A percentile compares a stretch with the other conserved stretches of the same genome.
Evolutionary conservation across 1,140 invertebrate genomes (phyloP).

Genomic region (Caenorhabditis elegans): DNA sequence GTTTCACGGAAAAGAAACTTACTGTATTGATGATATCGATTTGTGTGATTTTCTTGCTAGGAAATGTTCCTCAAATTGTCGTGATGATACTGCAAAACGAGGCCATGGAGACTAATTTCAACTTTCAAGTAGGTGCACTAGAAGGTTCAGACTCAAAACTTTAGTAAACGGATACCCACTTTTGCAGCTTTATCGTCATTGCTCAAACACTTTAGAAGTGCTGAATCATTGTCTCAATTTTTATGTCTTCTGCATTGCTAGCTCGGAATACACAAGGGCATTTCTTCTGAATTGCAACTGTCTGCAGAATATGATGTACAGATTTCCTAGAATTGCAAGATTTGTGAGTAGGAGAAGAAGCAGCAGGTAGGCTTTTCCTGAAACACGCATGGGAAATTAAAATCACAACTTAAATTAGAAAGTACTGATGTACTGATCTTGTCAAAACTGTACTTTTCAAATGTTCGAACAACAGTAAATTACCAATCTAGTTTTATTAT

Average conservation of each 20-base stretch:
- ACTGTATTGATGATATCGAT: constrained; percentile 61
- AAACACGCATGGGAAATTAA: no score
- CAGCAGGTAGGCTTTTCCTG: background rate
- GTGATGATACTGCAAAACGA: constrained; percentile 65
- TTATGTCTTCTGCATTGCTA: constrained; percentile 63
- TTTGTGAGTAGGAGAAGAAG: background rate
- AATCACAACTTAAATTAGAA: no score
- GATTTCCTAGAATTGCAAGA: constrained; percentile 28
- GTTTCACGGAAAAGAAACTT: constrained; percentile 63
- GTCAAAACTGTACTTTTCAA: no score
- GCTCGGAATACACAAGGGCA: constrained; percentile 56
- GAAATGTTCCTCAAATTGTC: constrained; percentile 62
- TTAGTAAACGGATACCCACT: background rate
- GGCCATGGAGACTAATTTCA: constrained; percentile 52
- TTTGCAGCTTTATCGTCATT: constrained; percentile 59
- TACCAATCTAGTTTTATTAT: no score
- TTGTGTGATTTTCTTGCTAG: constrained; percentile 60
- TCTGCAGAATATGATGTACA: constrained; percentile 41
- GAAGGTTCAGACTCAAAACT: background rate
- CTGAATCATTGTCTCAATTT: constrained; percentile 65
- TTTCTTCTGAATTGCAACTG: constrained; percentile 56
- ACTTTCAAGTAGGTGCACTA: constrained; percentile 54
- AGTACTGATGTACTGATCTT: no score
- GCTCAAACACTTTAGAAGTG: constrained; percentile 62
- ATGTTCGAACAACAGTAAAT: no score